phyloP scores from a whole-genome alignment of 2,797 vertebrate species.

The Lateolabrax maculatus region DNA sequence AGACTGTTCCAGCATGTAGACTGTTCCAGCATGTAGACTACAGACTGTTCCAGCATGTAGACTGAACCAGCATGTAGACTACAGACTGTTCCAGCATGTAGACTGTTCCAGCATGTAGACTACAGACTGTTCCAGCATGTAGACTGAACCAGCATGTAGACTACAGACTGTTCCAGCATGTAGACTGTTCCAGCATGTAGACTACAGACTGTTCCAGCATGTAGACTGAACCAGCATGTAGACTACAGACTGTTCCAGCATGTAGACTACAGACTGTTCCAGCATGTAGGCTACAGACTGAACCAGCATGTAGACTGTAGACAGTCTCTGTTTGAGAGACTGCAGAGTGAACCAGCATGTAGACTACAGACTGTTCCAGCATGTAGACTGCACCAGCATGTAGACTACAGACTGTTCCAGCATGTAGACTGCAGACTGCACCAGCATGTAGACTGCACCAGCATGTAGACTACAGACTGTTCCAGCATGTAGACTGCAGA shows the following conservation, averaged over 20 bases:
- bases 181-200: not conserved
- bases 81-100: not conserved
- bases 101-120: not conserved
- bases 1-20: not conserved
- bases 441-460: not conserved
- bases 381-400: too few relatives aligned
- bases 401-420: not conserved
- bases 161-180: not conserved
- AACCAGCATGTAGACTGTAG: not conserved
- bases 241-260: not conserved
- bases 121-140: not conserved
- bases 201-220: not conserved
- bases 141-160: not conserved
- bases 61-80: not conserved
- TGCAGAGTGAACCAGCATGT: too few relatives aligned
- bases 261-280: not conserved
- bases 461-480: not conserved
- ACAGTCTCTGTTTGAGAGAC: too few relatives aligned
- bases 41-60: not conserved
- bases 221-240: not conserved
- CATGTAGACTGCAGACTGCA: not conserved
- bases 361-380: not conserved
- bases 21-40: not conserved
- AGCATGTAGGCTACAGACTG: not conserved
- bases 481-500: not conserved